Evolutionary conservation across 2,797 vertebrate species (phyloP).

Genomic region (Alectoris magna): DNA sequence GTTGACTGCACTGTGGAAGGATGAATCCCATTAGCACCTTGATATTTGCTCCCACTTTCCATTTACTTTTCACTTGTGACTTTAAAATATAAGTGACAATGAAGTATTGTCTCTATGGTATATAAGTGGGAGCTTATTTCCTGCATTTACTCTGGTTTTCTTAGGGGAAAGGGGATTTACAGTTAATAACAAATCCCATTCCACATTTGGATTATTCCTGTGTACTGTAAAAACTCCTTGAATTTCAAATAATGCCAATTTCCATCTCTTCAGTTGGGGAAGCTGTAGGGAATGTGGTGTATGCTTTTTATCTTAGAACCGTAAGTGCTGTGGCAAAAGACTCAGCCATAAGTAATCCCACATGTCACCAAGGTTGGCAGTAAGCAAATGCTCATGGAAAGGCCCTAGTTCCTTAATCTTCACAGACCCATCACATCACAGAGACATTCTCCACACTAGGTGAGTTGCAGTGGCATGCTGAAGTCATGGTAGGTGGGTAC

Average conservation of each 20-base stretch:
- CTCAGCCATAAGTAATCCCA: conserved; percentile 47
- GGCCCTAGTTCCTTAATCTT: background rate
- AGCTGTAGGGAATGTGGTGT: background rate
- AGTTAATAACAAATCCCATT: conserved; percentile 65
- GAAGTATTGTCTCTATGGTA: conserved; percentile 41
- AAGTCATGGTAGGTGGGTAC: background rate
- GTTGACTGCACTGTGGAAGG: background rate
- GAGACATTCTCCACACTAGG: background rate
- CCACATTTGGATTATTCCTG: conserved; percentile 65
- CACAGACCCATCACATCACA: background rate
- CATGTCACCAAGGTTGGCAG: background rate
- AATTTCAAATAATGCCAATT: conserved; percentile 67
- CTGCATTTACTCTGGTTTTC: conserved; percentile 66
- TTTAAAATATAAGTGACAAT: conserved; percentile 46
- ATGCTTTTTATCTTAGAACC: conserved; percentile 16
- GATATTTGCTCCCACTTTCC: conserved; percentile 55
- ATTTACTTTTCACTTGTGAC: conserved; percentile 63
- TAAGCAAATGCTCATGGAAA: background rate
- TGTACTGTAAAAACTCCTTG: conserved; percentile 65
- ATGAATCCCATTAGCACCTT: conserved; percentile 29
- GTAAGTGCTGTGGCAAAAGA: background rate
- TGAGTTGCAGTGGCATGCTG: rapidly evolving
- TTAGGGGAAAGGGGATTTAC: conserved; percentile 61
- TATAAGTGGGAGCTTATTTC: conserved; percentile 64
- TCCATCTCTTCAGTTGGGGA: conserved; percentile 48